Base-by-base conservation (phyloP, 2,888 invertebrate species). In the Zaprionus bogoriensis region DNA sequence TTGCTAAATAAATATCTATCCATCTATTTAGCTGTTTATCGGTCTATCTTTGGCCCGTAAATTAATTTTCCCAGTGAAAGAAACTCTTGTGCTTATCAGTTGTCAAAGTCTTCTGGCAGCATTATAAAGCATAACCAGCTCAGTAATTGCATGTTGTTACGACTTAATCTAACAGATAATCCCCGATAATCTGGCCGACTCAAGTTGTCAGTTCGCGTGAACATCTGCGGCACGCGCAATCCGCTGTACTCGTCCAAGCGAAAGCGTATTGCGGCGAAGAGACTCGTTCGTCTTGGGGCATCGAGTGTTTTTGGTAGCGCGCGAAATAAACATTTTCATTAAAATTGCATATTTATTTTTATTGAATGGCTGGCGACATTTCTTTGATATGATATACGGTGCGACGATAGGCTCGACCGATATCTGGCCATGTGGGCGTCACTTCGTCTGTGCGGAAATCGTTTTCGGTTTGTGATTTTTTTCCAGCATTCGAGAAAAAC, bases 341-440 rank as follows among this genome's bases (percentile, higher is more conserved):
- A 83, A 85, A 85, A 71, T 67, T 77, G 20, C 32, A 36, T 36
- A 36, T 36, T 46, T 53, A 79, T 81, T 68, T 81, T 81, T 85
- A 81, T 81, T 85, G 80, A 80, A 85, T 67, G 68, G 50, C 52
- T 73, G 79, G 80, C 71, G 86, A 85, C 80, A 77, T 55, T 60
- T 68, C 68, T 70, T 71, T 79, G 80, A 82, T 78, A 82, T 69
- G 74, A 83, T 74, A 71, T 68, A 51, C 58, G 62, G 39, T 58
- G 53, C 50, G 69, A 57, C 48, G 59, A 70, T 64, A 63, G 68
- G 68, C 67, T 19, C 46, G 59, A 54, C 55, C 59, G 68, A 73
- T 73, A 65, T 67, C 25, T 60, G 46, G 38, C 39, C 30, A 25
- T 54, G 82, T 78, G 82, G 62, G 69, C 60, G 75, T 48, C 54